Evolutionary conservation across 2,113 vertebrate genomes (phyloP).

Genomic region (Panurus biarmicus): DNA sequence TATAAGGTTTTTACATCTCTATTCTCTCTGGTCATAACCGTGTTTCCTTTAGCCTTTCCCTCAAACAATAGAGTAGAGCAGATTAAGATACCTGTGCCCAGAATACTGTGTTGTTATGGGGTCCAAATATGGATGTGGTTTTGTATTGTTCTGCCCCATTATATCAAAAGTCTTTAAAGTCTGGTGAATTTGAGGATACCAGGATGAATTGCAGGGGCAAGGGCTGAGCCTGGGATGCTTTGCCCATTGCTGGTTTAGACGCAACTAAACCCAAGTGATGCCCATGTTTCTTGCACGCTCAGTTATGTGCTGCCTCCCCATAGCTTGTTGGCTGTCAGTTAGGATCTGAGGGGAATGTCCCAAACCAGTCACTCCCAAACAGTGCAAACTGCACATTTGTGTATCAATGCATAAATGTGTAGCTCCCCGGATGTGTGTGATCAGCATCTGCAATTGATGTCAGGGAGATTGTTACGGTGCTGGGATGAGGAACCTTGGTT

Average conservation of each 20-base stretch:
- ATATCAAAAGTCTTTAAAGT: background rate
- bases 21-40: background rate
- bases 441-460: background rate
- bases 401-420: too few species aligned
- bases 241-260: background rate
- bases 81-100: background rate
- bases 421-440: background rate
- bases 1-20: background rate
- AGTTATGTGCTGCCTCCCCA: background rate
- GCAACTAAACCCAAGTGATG: background rate
- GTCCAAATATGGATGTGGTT: background rate
- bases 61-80: background rate
- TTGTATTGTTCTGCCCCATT: background rate
- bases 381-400: background rate
- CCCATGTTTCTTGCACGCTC: background rate
- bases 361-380: background rate
- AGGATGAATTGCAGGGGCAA: background rate
- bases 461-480: conserved; percentile 1
- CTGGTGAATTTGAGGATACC: background rate
- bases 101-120: background rate
- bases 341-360: background rate
- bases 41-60: background rate
- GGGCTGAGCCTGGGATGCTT: background rate
- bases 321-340: background rate
- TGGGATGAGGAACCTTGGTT: background rate